A percentile compares a stretch with the other conserved stretches of the same genome.
These are phyloP conservation scores for Crocallis elinguaria DNA, from an alignment of 2,888 invertebrate genomes.

Conservation along the genomic window DNA sequence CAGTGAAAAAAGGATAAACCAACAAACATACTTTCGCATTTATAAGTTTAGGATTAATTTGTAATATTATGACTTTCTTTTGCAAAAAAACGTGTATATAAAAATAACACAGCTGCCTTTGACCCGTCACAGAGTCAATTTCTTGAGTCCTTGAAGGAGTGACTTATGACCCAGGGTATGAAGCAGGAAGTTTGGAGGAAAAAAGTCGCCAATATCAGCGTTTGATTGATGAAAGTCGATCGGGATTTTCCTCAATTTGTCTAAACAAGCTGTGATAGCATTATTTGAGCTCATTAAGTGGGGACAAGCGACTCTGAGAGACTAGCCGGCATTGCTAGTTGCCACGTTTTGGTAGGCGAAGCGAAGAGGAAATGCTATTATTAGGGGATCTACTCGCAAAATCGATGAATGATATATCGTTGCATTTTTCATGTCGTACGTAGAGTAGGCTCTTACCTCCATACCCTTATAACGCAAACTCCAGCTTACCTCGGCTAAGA, in stretches of 20 bases:
- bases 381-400: background rate
- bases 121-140: no score
- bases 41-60: no score
- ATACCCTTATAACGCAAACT: no score
- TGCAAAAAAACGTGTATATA: no score
- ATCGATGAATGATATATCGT: no score
- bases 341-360: background rate
- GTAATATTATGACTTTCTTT: no score
- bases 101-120: no score
- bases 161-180: background rate
- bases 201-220: slow-evolving; percentile 8
- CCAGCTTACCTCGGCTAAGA: no score
- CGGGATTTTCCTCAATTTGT: slow-evolving; percentile 23
- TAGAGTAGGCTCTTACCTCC: no score
- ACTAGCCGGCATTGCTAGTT: background rate
- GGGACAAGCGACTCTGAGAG: slow-evolving; percentile 9
- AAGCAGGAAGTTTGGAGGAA: background rate
- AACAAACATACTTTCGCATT: no score
- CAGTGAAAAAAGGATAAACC: no score
- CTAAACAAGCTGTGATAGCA: slow-evolving; percentile 19
- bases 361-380: background rate
- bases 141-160: background rate
- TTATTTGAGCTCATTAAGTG: slow-evolving; percentile 15
- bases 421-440: no score
- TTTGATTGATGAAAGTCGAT: slow-evolving; percentile 23